Evolutionary conservation across 1,140 invertebrate genomes (phyloP).

Genomic region (Elysia chlorotica): DNA sequence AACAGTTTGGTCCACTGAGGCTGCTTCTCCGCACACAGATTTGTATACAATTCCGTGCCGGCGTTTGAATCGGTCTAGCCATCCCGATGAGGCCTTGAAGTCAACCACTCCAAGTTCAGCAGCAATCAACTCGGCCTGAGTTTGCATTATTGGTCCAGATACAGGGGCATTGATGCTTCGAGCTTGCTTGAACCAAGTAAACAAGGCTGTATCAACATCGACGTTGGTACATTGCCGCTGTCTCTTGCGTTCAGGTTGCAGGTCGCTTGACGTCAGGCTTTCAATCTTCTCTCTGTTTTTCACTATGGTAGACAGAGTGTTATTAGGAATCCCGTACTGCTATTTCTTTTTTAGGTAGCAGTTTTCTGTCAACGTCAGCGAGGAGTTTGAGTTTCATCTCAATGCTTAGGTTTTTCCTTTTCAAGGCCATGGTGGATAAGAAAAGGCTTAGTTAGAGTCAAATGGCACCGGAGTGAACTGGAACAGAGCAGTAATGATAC

Average conservation of each 20-base stretch:
- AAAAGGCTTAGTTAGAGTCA: too few species aligned
- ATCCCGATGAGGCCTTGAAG: background rate
- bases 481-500: too few species aligned
- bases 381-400: background rate
- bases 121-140: background rate
- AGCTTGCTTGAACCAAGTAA: background rate
- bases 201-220: background rate
- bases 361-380: background rate
- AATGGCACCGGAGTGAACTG: too few species aligned
- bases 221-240: too few species aligned
- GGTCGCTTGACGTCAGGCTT: background rate
- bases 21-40: background rate
- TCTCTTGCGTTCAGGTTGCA: too few species aligned
- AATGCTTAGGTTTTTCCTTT: background rate
- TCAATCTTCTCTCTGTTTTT: background rate
- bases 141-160: background rate
- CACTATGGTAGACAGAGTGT: background rate
- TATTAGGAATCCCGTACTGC: background rate
- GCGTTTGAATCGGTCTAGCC: background rate
- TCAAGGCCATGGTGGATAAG: too few species aligned
- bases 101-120: background rate
- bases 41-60: background rate
- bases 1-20: background rate
- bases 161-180: background rate
- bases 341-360: background rate